Percentiles rank a stretch among this genome's conserved stretches.
Conservation (phyloP, 2,888 invertebrate genomes). For the Hartigia nigra region DNA sequence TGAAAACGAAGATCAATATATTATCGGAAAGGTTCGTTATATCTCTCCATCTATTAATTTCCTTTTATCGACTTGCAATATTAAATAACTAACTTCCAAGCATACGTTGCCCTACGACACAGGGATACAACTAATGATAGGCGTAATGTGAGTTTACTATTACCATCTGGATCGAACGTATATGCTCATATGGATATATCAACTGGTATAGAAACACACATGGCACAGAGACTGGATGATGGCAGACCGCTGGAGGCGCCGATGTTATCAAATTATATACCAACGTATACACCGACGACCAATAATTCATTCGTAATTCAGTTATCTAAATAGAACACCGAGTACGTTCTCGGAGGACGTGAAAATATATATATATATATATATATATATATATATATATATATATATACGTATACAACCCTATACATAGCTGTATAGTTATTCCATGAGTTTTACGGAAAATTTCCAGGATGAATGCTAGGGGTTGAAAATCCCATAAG, state of each 20-base stretch:
- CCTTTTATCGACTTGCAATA: slow-evolving; percentile 48
- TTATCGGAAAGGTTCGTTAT: slow-evolving; percentile 14
- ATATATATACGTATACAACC: background rate
- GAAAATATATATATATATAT: background rate
- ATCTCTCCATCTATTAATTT: slow-evolving; percentile 39
- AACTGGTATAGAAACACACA: slow-evolving; percentile 14
- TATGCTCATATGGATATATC: background rate
- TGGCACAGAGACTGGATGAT: slow-evolving; percentile 29
- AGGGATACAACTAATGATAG: slow-evolving; percentile 54
- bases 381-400: background rate
- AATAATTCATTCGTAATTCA: slow-evolving; percentile 62
- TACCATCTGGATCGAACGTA: background rate
- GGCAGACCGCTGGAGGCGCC: slow-evolving; percentile 41
- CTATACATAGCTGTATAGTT: background rate
- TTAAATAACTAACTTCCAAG: slow-evolving; percentile 34
- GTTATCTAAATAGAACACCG: slow-evolving; percentile 57
- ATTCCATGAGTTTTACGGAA: background rate
- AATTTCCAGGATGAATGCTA: background rate
- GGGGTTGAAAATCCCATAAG: background rate
- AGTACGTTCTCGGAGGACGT: slow-evolving; percentile 9
- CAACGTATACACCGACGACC: slow-evolving; percentile 51
- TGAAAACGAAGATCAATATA: slow-evolving; percentile 22
- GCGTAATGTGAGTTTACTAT: slow-evolving; percentile 38
- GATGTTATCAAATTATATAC: slow-evolving; percentile 58
- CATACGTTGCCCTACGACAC: slow-evolving; percentile 10